phyloP scores from a whole-genome alignment of 2,888 invertebrate genomes.

The Caenorhabditis zanzibari region DNA sequence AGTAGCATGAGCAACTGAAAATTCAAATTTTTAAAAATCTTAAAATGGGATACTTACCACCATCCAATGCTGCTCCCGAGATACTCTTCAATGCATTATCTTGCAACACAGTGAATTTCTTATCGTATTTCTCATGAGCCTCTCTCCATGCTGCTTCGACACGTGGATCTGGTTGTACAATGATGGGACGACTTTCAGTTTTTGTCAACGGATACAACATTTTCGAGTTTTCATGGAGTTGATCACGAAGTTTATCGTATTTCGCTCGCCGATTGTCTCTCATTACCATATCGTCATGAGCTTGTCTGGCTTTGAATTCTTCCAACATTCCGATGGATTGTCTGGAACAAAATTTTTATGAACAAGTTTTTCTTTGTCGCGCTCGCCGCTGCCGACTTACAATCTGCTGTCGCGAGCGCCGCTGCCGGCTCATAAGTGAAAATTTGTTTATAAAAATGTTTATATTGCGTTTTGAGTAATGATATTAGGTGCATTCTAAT shows the following conservation, averaged over 20 bases:
- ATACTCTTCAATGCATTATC: constrained; percentile 69
- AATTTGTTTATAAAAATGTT: too few species aligned
- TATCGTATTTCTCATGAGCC: constrained; percentile 74
- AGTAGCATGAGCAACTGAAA: constrained; percentile 32
- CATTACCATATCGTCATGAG: constrained; percentile 68
- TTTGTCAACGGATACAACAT: constrained; percentile 61
- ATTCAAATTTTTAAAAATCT: neutral
- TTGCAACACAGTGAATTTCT: constrained; percentile 71
- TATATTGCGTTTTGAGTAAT: too few species aligned
- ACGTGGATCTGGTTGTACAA: constrained; percentile 58
- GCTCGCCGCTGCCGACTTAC: too few species aligned
- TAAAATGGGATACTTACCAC: constrained; percentile 24
- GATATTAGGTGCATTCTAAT: too few species aligned
- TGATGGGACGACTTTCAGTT: constrained; percentile 56
- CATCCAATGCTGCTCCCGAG: constrained; percentile 67
- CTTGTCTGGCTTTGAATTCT: constrained; percentile 74
- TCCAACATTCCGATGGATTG: constrained; percentile 73
- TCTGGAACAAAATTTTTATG: constrained; percentile 42
- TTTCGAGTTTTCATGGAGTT: constrained; percentile 71
- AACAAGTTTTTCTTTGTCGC: too few species aligned
- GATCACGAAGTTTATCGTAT: constrained; percentile 66
- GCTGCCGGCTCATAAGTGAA: too few species aligned
- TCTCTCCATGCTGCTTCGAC: constrained; percentile 74
- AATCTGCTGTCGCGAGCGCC: too few species aligned
- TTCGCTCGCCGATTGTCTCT: constrained; percentile 64